phyloP scores from a whole-genome alignment of 2,113 vertebrate species.

The Emydura subglobosa region DNA sequence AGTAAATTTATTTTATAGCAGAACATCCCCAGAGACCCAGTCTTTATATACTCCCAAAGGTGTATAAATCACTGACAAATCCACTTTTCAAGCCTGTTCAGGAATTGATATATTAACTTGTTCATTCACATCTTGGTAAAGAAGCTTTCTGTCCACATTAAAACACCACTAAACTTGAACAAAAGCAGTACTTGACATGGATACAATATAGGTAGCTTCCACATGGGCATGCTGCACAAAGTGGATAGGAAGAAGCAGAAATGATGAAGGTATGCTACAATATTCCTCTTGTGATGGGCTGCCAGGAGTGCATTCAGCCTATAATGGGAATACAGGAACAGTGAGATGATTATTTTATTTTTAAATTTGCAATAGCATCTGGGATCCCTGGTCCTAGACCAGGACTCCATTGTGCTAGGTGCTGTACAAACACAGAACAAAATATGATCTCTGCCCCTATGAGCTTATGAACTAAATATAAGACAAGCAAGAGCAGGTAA shows the following conservation, averaged over 20 bases:
- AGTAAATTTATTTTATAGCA: slow-evolving; percentile 55
- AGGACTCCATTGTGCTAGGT: not conserved
- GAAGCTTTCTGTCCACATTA: not conserved
- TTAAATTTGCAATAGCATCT: not conserved
- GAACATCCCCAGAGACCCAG: slow-evolving; percentile 13
- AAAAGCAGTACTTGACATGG: not conserved
- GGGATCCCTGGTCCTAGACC: not conserved
- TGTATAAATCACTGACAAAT: slow-evolving; percentile 59
- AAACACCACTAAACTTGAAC: not conserved
- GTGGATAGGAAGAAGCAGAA: not conserved
- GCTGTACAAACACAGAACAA: not conserved
- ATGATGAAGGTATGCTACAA: not conserved
- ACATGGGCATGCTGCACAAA: not conserved
- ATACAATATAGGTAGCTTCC: not conserved
- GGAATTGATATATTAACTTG: slow-evolving; percentile 64
- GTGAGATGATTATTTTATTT: not conserved
- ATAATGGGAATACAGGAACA: not conserved
- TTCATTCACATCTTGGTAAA: slow-evolving; percentile 29
- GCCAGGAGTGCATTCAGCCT: not conserved
- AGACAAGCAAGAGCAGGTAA: not conserved
- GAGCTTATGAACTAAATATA: not conserved
- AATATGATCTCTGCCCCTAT: not conserved
- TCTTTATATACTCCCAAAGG: slow-evolving; percentile 48
- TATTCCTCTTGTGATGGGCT: not conserved
- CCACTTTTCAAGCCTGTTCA: slow-evolving; percentile 34